These are phyloP conservation scores for Folsomia manolachei DNA, from an alignment of 2,888 invertebrate genomes.

Conservation along the genomic window DNA sequence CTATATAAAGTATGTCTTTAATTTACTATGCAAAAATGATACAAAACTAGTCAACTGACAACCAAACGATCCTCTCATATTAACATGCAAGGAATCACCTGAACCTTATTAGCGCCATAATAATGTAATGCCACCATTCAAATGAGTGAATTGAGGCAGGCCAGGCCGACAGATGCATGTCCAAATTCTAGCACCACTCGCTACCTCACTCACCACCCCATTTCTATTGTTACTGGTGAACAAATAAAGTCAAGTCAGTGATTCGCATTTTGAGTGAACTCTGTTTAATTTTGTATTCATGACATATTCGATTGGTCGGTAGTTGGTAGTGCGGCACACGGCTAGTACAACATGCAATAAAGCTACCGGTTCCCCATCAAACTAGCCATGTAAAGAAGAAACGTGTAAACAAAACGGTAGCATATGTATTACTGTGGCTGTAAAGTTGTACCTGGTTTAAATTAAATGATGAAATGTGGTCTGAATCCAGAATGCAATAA, in stretches of 20 bases:
- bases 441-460: slow-evolving; percentile 2
- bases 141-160: not conserved
- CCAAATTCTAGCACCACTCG: too few species aligned
- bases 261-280: not conserved
- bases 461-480: slow-evolving; percentile 15
- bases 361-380: slow-evolving; percentile 12
- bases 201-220: not conserved
- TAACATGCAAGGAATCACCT: not conserved
- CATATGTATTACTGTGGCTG: not conserved
- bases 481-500: slow-evolving; percentile 1
- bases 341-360: slow-evolving; percentile 13
- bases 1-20: too few species aligned
- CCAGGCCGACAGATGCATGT: not conserved
- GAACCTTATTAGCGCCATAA: not conserved
- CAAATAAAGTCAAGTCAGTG: not conserved
- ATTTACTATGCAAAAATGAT: too few species aligned
- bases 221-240: not conserved
- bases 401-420: slow-evolving; percentile 16
- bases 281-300: slow-evolving; percentile 12
- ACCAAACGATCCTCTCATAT: not conserved
- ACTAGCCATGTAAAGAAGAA: not conserved
- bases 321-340: too few species aligned
- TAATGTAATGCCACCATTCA: not conserved
- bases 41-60: too few species aligned
- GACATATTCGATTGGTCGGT: slow-evolving; percentile 8